A percentile compares a stretch with the other conserved stretches of the same genome.
Evolutionary conservation across 2,113 vertebrate genomes (phyloP).

Genomic region (Dipodomys ordii): DNA sequence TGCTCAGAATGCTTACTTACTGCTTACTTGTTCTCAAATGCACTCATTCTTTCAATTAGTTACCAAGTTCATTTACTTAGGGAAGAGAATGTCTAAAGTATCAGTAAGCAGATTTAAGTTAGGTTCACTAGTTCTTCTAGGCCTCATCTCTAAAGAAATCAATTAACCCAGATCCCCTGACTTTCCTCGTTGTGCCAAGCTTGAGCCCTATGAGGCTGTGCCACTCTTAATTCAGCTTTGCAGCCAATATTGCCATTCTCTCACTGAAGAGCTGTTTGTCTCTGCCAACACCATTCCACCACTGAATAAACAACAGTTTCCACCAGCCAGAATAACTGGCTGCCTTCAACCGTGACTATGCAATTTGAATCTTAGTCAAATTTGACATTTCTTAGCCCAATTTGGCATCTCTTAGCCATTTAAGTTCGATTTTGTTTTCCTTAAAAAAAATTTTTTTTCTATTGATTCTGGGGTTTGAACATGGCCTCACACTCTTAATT

Average conservation of each 20-base stretch:
- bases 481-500: no score
- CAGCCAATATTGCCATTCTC: slow-evolving; percentile 34
- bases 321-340: slow-evolving; percentile 51
- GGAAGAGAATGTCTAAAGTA: slow-evolving; percentile 55
- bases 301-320: slow-evolving; percentile 50
- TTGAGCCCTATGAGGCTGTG: slow-evolving; percentile 10
- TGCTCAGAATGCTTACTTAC: slow-evolving; percentile 53
- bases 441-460: no score
- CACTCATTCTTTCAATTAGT: slow-evolving; percentile 57
- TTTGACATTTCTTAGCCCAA: slow-evolving; percentile 53
- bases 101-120: slow-evolving; percentile 58
- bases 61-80: slow-evolving; percentile 56
- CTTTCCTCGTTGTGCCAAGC: slow-evolving; percentile 20
- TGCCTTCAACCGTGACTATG: slow-evolving; percentile 41
- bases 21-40: slow-evolving; percentile 35
- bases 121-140: slow-evolving; percentile 58
- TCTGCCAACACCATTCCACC: background rate
- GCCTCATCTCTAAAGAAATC: slow-evolving; percentile 48
- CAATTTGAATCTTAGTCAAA: slow-evolving; percentile 52
- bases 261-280: slow-evolving; percentile 25
- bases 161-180: slow-evolving; percentile 30
- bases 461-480: no score
- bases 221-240: slow-evolving; percentile 25
- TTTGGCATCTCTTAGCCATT: slow-evolving; percentile 53
- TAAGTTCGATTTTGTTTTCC: slow-evolving; percentile 24